phyloP scores from a whole-genome alignment of 2,113 vertebrate species.

The Tyrannus savana region DNA sequence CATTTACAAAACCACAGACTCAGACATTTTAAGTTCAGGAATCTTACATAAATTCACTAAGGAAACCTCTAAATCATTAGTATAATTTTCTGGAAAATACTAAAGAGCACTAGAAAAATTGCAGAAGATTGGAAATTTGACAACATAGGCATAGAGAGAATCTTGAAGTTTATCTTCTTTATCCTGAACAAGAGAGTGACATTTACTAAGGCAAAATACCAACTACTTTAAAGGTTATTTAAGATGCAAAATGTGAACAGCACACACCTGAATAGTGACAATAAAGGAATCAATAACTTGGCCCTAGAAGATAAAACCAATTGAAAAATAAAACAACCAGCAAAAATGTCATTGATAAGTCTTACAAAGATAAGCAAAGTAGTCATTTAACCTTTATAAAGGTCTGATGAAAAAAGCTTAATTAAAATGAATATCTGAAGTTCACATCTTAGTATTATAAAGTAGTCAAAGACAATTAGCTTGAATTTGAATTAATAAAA shows the following conservation, averaged over 20 bases:
- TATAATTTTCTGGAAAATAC: not conserved
- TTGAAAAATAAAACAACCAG: not conserved
- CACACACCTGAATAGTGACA: not conserved
- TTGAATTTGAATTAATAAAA: constrained; percentile 8
- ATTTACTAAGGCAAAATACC: not conserved
- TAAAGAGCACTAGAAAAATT: not conserved
- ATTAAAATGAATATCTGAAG: not conserved
- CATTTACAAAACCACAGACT: not conserved
- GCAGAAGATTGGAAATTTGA: not conserved
- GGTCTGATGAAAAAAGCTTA: not conserved
- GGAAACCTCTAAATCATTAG: not conserved
- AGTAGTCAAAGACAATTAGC: not conserved
- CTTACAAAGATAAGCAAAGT: not conserved
- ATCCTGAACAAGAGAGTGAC: not conserved
- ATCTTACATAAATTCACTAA: not conserved
- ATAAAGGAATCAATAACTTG: not conserved
- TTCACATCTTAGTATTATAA: not conserved
- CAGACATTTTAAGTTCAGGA: not conserved
- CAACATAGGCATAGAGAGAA: not conserved
- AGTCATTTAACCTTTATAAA: not conserved
- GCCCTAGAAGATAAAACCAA: not conserved
- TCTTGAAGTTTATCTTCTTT: not conserved
- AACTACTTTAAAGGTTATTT: not conserved
- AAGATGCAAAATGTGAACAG: not conserved
- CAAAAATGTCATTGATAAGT: not conserved